Conservation (phyloP, 64 coral and sea anemone genomes). For the Montipora capricornis region DNA sequence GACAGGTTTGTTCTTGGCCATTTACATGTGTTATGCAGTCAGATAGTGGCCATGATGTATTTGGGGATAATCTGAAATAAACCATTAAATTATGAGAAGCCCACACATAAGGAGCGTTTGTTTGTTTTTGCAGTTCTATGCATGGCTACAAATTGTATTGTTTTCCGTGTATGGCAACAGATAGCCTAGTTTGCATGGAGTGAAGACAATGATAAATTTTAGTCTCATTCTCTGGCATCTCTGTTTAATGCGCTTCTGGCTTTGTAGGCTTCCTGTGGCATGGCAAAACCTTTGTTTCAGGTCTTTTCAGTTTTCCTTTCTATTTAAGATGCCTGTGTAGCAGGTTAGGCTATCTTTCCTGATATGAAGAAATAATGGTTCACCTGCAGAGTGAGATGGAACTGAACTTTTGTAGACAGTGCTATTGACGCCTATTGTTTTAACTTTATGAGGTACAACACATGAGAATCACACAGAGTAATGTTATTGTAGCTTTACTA, state of each 20-base stretch:
- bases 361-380: background rate
- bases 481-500: background rate
- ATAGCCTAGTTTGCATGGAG: background rate
- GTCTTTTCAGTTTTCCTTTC: constrained; percentile 7
- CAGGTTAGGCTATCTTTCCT: no score
- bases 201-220: constrained; percentile 11
- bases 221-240: no score
- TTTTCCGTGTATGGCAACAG: background rate
- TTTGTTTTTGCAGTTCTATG: constrained; percentile 20
- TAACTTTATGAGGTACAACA: background rate
- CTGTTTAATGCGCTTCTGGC: background rate
- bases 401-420: background rate
- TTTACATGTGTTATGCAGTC: constrained; percentile 13
- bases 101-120: constrained; percentile 17
- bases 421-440: background rate
- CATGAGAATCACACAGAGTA: background rate
- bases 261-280: constrained; percentile 1
- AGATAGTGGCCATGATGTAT: constrained; percentile 27
- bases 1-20: constrained; percentile 21
- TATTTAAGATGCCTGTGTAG: constrained; percentile 13
- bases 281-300: constrained; percentile 1
- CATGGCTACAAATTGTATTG: constrained; percentile 18
- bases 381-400: background rate
- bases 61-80: background rate
- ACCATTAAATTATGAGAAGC: background rate